Base-by-base conservation (phyloP, 64 coral and sea anemone genomes). In the Platygyra sinensis region DNA sequence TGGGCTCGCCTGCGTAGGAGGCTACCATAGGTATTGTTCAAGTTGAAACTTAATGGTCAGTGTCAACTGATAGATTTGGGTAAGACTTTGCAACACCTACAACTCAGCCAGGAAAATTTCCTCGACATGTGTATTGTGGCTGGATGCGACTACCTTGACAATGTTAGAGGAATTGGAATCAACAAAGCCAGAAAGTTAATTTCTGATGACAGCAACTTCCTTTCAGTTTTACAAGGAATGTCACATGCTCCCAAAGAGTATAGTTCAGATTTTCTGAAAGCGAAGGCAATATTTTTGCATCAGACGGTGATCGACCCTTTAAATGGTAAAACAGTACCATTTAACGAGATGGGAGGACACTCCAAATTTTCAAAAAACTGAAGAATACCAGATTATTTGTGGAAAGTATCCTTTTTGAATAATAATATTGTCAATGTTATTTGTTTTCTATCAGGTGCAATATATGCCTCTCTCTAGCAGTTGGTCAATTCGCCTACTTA, bases 231-330 rank as follows among this genome's bases (percentile, higher is more conserved):
- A 65, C 78, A 36, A 36, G 33, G 33, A 36, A 36, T 36, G 33
- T 36, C 33, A 36, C 38, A 74, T 80, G 88, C 88, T 59, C 79
- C 81, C 12, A 22, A 42, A 30, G 67, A 36, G 18, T 91, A 91
- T 36, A 82, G 39, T 52, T 51, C 61, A 30, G 25, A 25, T 24
- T 95, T 91, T 83, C 33, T 36, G 33, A 36, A 36, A 36, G 33
- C 33, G 14, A 87, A 73, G 49, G 82, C 88, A 60, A 86, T 91
- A 63, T 88, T 88, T 78, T 17, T 9, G 6, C 84, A 91, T 61
- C 93, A 95, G 80, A 91, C 69, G 8, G 62, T 95, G 51, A 57
- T 75, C 15, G 33, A 75, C 52, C 69, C 71, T 31, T 17, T 57
- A 49, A 87, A 52, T 52, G 52, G 22, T 8, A 72, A 4, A 73